Base-by-base conservation (phyloP, 2,888 invertebrate species). In the Brachypterus glaber region DNA sequence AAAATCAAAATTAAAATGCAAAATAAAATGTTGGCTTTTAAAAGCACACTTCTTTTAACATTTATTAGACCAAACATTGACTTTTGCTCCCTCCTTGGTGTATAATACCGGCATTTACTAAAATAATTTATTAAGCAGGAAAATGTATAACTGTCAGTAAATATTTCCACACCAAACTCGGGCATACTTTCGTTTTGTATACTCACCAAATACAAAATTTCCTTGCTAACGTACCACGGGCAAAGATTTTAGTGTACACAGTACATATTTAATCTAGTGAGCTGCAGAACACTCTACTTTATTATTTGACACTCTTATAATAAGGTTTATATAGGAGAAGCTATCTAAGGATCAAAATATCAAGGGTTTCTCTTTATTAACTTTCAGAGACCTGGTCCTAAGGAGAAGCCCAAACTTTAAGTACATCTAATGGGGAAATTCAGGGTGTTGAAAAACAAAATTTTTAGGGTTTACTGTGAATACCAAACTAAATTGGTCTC, bases 111-210 rank as follows among this genome's bases (percentile, higher is more conserved):
- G 61, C 63, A 63, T 64, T 65, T 64, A 64, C 65, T 60, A 64
- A 64, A 64, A 65, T 64, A 64, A 65, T 65, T 65, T 65, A 65
- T 65, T 65, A 64, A 65, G 62, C 63, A 63, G 61, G 64, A 64
- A 64, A 64, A 65, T 65, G 65, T 65, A 65, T 65, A 64, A 65
- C 63, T 65, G 64, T 65, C 64, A 62, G 65, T 62, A 65, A 65
- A 65, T 65, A 65, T 65, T 65, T 60, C 64, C 62, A 59, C 57
- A 60, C 62, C 62, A 63, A 64, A 65, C 64, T 62, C 55, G 48
- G 58, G 60, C 59, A 62, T 63, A 63, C 62, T 63, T 63, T 62
- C 62, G 59, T 61, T 61, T 54, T 61, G 60, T 62, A 61, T 60
- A 59, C 62, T 62, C 60, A 53, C 55, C 62, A 62, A 61, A 63